phyloP scores from a whole-genome alignment of 2,797 vertebrate genomes.

The Coendou prehensilis region DNA sequence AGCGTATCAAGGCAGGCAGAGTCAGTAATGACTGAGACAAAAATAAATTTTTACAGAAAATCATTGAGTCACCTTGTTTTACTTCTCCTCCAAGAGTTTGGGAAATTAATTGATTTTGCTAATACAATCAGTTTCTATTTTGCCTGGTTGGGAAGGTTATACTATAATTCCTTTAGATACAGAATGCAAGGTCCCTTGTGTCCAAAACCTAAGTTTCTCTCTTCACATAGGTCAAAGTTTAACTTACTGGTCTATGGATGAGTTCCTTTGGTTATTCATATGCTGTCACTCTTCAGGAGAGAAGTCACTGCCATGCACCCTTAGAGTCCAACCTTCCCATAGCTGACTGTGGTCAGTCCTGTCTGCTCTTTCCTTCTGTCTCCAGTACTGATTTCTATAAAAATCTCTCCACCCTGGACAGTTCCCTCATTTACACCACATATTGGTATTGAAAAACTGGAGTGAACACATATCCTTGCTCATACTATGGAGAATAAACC shows the following conservation, averaged over 20 bases:
- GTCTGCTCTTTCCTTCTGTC: neutral
- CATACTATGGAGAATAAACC: neutral
- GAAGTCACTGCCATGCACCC: neutral
- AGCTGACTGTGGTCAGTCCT: neutral
- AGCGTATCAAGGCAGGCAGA: neutral
- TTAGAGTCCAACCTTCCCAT: neutral
- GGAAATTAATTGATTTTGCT: constrained; percentile 3
- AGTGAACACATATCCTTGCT: neutral
- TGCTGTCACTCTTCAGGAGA: neutral
- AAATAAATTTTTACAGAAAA: constrained; percentile 27
- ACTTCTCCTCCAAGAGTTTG: neutral
- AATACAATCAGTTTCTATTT: neutral
- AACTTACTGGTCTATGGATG: constrained; percentile 1
- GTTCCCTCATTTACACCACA: neutral
- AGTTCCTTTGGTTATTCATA: neutral
- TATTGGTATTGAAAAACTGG: neutral
- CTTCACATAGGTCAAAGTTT: neutral
- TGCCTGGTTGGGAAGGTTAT: neutral
- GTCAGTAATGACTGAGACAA: neutral
- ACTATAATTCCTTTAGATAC: neutral
- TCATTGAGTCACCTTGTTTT: neutral
- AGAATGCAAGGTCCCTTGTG: constrained; percentile 1
- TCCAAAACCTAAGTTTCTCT: neutral
- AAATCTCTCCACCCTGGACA: neutral
- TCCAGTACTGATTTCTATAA: neutral